phyloP scores from a whole-genome alignment of 2,888 invertebrate species.

The Phorcus lineatus region DNA sequence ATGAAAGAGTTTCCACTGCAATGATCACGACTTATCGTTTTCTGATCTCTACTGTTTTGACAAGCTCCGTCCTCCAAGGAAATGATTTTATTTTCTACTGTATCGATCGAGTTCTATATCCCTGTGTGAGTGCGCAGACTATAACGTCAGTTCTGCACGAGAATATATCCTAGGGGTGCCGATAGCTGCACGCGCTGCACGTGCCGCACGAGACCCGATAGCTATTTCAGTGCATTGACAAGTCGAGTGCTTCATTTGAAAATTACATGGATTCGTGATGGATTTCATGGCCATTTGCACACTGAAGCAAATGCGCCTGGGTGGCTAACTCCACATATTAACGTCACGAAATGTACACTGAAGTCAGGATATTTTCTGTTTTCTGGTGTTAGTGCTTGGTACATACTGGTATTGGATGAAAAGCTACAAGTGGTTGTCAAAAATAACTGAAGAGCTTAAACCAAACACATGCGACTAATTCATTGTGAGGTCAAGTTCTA shows the following conservation, averaged over 20 bases:
- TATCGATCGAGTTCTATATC: neutral
- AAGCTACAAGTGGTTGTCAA: too few species aligned
- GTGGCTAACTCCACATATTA: too few species aligned
- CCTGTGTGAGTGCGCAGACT: too few species aligned
- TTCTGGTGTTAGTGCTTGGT: too few species aligned
- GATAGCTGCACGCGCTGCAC: neutral
- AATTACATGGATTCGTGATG: neutral
- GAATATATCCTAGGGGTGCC: neutral
- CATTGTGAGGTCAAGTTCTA: too few species aligned
- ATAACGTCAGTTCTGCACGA: neutral
- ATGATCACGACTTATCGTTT: neutral
- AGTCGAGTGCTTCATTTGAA: neutral
- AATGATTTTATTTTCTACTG: slow-evolving; percentile 7
- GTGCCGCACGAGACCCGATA: neutral
- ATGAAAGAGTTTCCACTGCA: too few species aligned
- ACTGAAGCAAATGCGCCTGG: neutral
- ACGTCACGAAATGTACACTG: too few species aligned
- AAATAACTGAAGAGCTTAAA: too few species aligned
- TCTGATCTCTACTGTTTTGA: slow-evolving; percentile 5
- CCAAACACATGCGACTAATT: too few species aligned
- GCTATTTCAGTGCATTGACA: neutral
- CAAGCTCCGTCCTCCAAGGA: neutral
- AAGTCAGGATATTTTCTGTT: too few species aligned
- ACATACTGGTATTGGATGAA: too few species aligned
- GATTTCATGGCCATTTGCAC: neutral